Evolutionary conservation across 2,888 invertebrate species (phyloP), one percentile per base, ranked within the genome.

Genomic region (Chrysolina oricalcia): DNA sequence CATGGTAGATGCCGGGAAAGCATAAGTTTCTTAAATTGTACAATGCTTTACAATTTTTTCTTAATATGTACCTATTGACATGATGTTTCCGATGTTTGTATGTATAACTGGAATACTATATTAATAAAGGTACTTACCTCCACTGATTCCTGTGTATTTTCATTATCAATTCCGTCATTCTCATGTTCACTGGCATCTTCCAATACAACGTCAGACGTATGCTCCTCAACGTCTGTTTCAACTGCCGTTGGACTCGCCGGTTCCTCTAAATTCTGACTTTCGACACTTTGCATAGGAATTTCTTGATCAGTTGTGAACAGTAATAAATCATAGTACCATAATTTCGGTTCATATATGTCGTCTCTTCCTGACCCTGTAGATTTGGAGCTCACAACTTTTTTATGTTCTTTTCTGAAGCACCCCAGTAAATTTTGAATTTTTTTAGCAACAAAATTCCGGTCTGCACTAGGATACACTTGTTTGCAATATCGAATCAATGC

Each of bases 211-310:
- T 63, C 63, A 63, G 63, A 63, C 13, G 21, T 63, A 35, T 63
- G 6, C 13, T 64, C n/a, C 46, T 41, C 64, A 43, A 19, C 19
- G 35, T 64, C 35, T 43, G 64, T 43, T 64, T 64, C 64, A 64
- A 43, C 35, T 43, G 40, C 46, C 35, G 15, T 64, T 64, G 64
- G 64, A 64, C 64, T 64, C 64, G 46, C 64, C 21, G 64, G 64
- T 41, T 41, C 43, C 21, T 64, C 40, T 43, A 40, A 64, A 64
- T 64, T 64, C 13, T 64, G 17, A 64, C 64, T 64, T 64, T 64
- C 43, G 41, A 64, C 41, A 64, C 64, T 64, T n/a, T n/a, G 64
- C 64, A 64, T 43, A 17, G 64, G 21, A 64, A n/a, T 64, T 64
- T 43, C 64, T 21, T 48, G 48, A 48, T 48, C 9, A 48, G 48